Evolutionary conservation across 2,113 vertebrate species (phyloP).

Genomic region (Chitala chitala): DNA sequence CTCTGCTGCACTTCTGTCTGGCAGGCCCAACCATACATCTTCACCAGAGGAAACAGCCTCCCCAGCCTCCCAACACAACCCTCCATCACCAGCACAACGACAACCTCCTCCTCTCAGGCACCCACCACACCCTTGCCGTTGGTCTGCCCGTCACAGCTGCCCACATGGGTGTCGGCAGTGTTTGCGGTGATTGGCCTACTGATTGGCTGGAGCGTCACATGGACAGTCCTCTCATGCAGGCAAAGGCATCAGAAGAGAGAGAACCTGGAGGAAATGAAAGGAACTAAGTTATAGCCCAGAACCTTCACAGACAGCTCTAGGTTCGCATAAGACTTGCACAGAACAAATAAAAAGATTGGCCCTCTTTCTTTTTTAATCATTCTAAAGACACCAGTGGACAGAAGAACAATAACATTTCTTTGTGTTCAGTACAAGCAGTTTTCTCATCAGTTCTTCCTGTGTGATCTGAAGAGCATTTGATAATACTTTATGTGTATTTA

Average conservation of each 20-base stretch:
- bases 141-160: conserved; percentile 30
- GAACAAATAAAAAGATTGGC: too few relatives aligned
- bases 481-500: background rate
- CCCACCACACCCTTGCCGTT: background rate
- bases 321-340: too few relatives aligned
- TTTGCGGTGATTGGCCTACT: conserved; percentile 55
- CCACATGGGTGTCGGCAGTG: conserved; percentile 65
- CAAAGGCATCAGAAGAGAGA: conserved; percentile 29
- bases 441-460: background rate
- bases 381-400: too few relatives aligned
- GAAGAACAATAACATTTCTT: too few relatives aligned
- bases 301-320: background rate
- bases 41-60: conserved; percentile 69
- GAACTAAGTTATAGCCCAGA: conserved; percentile 36
- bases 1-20: conserved; percentile 27
- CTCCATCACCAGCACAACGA: background rate
- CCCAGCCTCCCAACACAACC: background rate
- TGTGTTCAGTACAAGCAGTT: background rate
- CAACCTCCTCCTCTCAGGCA: background rate
- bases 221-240: conserved; percentile 48
- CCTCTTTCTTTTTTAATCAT: too few relatives aligned
- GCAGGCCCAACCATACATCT: conserved; percentile 78
- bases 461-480: background rate
- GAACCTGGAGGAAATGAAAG: conserved; percentile 36
- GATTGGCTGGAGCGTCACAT: conserved; percentile 52